Base-by-base conservation (phyloP, 2,888 invertebrate genomes). In the Villa cingulata region DNA sequence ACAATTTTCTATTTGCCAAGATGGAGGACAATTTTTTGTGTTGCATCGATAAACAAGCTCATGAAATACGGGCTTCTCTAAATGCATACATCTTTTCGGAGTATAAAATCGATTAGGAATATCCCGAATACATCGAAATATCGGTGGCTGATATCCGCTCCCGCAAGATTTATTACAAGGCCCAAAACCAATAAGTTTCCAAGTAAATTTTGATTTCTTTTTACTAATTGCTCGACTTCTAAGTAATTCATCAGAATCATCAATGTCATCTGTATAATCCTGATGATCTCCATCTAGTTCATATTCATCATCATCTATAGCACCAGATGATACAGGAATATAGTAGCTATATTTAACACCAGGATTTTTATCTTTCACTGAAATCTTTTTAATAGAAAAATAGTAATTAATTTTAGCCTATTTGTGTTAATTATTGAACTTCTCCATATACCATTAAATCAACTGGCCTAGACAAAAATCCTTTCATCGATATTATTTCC, bases 331-430 rank as follows among this genome's bases (percentile, higher is more conserved):
- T 51, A 80, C 68, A 39, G 88, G 86, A 50, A 90, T 70, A 54
- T 84, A 78, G 63, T 87, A 92, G 62, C 88, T 86, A 70, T 90
- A 91, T 66, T 86, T 81, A 57, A 90, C 81, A 14, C 86, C 89
- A 38, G 83, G 82, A 70, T 89, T 90, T 56, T 80, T 75, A 65
- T 87, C 83, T 58, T 84, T 82, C 58, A 80, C 83, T 45, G 87
- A 73, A 54, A 90, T 76, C 88, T 88, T 68, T 27, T 27, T 27
- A n/a, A n/a, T n/a, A n/a, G n/a, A n/a, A n/a, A n/a, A n/a, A n/a
- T n/a, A n/a, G n/a, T n/a, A n/a, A n/a, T n/a, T n/a, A n/a, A n/a
- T n/a, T 4, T 20, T 20, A 39, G 20, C n/a, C 39, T 18, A 17
- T 18, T 14, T 39, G 17, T 14, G 7, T 6, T 17, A 17, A 19